Evolutionary conservation across 2,113 vertebrate species (phyloP).

Genomic region (Empidonax traillii): DNA sequence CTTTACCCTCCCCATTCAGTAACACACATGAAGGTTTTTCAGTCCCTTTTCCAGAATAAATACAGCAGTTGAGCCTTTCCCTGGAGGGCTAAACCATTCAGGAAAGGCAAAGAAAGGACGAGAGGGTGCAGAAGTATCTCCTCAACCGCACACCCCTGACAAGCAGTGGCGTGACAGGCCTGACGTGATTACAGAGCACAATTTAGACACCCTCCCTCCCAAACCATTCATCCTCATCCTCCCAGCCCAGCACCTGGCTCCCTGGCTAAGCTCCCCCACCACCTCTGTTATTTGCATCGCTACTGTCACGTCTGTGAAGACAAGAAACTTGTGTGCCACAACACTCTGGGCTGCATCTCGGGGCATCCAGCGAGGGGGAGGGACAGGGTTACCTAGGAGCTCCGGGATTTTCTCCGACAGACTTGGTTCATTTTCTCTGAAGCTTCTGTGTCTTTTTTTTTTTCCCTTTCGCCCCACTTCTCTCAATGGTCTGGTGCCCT

Average conservation of each 20-base stretch:
- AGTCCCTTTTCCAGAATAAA: background rate
- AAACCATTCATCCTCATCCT: background rate
- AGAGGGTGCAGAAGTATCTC: background rate
- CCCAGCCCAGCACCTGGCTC: background rate
- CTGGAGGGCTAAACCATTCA: background rate
- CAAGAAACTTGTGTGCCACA: background rate
- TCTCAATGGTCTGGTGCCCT: conserved; percentile 62
- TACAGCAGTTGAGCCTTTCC: background rate
- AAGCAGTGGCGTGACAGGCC: background rate
- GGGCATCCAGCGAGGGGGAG: background rate
- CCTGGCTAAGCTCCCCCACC: background rate
- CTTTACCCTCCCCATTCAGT: background rate
- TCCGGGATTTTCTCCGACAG: conserved; percentile 13
- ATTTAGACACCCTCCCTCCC: background rate
- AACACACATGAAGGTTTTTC: background rate
- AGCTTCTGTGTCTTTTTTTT: conserved; percentile 39
- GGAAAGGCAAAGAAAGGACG: background rate
- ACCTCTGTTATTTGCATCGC: background rate
- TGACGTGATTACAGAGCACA: rapidly evolving
- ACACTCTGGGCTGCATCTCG: background rate
- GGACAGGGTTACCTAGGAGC: conserved; percentile 28
- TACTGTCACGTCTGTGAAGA: background rate
- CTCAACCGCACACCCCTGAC: background rate
- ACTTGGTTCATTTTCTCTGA: conserved; percentile 52
- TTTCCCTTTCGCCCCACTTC: background rate